phyloP scores from a whole-genome alignment of 2,797 vertebrate genomes.

The Chelonia mydas region DNA sequence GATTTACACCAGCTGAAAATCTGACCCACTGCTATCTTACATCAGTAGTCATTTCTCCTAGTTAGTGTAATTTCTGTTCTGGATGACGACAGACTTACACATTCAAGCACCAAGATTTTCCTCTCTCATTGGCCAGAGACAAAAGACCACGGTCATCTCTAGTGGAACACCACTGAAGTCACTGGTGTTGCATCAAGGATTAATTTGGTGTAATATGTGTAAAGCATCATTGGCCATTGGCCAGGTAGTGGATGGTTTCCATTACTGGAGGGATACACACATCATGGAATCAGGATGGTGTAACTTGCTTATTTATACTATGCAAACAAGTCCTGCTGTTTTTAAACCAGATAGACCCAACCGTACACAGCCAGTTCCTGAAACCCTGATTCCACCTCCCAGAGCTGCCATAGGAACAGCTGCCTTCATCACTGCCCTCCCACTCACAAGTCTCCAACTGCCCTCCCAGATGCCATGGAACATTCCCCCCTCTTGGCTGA shows the following conservation, averaged over 20 bases:
- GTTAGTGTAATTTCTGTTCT: neutral
- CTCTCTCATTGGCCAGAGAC: neutral
- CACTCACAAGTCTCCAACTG: neutral
- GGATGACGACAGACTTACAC: neutral
- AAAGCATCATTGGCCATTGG: neutral
- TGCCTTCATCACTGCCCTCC: neutral
- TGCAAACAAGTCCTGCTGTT: neutral
- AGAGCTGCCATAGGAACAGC: fast-evolving
- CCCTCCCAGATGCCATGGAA: neutral
- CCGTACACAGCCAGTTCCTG: neutral
- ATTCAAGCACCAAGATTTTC: neutral
- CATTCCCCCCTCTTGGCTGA: neutral
- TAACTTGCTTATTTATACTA: neutral
- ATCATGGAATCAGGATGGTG: neutral
- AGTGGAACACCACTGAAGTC: neutral
- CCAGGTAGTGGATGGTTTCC: neutral
- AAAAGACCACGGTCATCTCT: neutral
- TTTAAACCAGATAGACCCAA: neutral
- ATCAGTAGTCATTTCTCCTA: neutral
- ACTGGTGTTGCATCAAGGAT: neutral
- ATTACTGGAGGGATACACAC: neutral
- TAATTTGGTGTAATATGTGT: neutral
- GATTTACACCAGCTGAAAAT: neutral
- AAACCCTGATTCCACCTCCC: neutral
- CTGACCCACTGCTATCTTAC: neutral